Conservation (phyloP, 2,113 vertebrate genomes). For the Corythaeola cristata region DNA sequence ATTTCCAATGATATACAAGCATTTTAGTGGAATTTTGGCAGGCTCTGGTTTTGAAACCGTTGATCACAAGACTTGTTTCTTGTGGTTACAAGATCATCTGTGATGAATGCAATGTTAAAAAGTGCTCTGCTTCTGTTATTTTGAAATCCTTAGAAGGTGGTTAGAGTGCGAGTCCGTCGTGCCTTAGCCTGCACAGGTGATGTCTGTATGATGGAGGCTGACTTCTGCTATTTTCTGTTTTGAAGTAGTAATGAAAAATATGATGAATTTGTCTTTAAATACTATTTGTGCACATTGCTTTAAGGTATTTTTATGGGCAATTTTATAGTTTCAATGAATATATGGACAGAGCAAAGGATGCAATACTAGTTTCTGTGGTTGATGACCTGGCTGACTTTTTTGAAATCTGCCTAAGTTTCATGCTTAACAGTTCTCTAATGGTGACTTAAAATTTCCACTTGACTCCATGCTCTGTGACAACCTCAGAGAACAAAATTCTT, state of each 20-base stretch:
- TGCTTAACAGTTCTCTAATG: background rate
- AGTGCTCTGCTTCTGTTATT: background rate
- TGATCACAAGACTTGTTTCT: background rate
- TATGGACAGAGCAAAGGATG: background rate
- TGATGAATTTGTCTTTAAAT: background rate
- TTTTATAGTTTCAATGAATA: background rate
- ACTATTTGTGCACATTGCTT: background rate
- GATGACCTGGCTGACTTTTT: background rate
- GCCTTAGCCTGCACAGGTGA: background rate
- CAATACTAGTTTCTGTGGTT: background rate
- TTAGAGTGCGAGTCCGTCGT: background rate
- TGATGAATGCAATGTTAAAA: background rate
- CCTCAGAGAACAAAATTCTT: background rate
- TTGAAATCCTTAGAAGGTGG: background rate
- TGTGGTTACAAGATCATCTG: background rate
- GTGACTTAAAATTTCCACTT: background rate
- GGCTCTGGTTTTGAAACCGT: background rate
- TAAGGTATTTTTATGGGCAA: background rate
- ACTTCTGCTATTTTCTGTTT: background rate
- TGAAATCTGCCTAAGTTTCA: background rate
- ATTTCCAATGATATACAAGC: accelerated
- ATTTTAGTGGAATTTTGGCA: background rate
- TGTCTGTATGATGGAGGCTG: background rate
- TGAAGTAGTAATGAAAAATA: background rate
- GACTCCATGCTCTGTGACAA: background rate